Conservation (phyloP, 2,888 invertebrate genomes). For the Auanema freiburgensis region DNA sequence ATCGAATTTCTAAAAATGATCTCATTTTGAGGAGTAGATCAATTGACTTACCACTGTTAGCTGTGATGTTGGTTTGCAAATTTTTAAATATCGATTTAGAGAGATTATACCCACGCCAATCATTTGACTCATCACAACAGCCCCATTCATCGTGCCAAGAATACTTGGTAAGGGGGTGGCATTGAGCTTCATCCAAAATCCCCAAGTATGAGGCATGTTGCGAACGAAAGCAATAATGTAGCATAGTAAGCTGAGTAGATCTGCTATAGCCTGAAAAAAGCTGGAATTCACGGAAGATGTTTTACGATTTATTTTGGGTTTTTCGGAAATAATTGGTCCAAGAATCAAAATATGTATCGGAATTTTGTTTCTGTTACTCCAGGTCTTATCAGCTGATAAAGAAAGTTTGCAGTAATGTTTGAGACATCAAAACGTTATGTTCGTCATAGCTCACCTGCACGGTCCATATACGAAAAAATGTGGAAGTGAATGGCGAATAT, state of each 20-base stretch:
- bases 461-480: slow-evolving; percentile 20
- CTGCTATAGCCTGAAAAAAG: slow-evolving; percentile 18
- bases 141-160: slow-evolving; percentile 20
- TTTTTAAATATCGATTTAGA: slow-evolving; percentile 18
- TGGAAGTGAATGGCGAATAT: slow-evolving; percentile 19
- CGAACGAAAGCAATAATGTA: slow-evolving; percentile 19
- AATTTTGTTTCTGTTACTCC: too few relatives aligned
- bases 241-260: slow-evolving; percentile 14
- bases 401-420: too few relatives aligned
- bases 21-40: background rate
- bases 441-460: slow-evolving; percentile 14
- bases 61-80: slow-evolving; percentile 14
- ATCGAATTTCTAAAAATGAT: slow-evolving; percentile 18
- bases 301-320: too few relatives aligned
- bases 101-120: slow-evolving; percentile 16
- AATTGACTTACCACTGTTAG: slow-evolving; percentile 14
- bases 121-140: slow-evolving; percentile 22
- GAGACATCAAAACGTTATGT: too few relatives aligned
- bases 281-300: too few relatives aligned
- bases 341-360: too few relatives aligned
- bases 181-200: slow-evolving; percentile 21
- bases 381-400: too few relatives aligned
- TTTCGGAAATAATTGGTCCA: too few relatives aligned
- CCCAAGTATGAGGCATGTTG: slow-evolving; percentile 20
- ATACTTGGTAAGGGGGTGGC: slow-evolving; percentile 14